These are phyloP conservation scores for Argya squamiceps DNA, from an alignment of 2,797 vertebrate species.

Conservation along the genomic window DNA sequence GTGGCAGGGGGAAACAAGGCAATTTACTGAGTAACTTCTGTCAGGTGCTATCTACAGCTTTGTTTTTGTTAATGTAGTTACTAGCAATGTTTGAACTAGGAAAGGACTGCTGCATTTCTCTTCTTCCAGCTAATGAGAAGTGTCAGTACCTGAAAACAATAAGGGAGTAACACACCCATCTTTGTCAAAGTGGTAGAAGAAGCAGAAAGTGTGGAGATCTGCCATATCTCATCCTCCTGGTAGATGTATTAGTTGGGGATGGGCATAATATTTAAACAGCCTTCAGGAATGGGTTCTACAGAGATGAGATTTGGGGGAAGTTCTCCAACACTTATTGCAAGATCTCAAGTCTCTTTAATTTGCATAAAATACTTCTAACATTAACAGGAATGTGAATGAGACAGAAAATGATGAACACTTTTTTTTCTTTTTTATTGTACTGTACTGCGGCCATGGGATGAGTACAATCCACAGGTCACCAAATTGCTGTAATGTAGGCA, in stretches of 20 bases:
- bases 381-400: neutral
- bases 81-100: neutral
- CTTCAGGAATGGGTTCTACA: neutral
- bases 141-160: neutral
- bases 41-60: neutral
- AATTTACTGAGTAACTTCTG: neutral
- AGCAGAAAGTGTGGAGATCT: neutral
- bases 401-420: neutral
- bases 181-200: neutral
- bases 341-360: neutral
- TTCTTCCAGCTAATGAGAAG: neutral
- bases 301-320: neutral
- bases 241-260: neutral
- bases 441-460: neutral
- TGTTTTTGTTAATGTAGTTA: neutral
- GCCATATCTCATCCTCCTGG: neutral
- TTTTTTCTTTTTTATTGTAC: neutral
- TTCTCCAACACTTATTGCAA: neutral
- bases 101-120: neutral
- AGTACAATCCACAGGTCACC: neutral
- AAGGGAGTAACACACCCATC: fast-evolving
- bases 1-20: neutral
- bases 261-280: neutral
- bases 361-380: neutral
- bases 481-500: neutral